A percentile compares a stretch with the other conserved stretches of the same genome.
Conservation (phyloP, 2,113 vertebrate species). For the Leucopsar rothschildi region DNA sequence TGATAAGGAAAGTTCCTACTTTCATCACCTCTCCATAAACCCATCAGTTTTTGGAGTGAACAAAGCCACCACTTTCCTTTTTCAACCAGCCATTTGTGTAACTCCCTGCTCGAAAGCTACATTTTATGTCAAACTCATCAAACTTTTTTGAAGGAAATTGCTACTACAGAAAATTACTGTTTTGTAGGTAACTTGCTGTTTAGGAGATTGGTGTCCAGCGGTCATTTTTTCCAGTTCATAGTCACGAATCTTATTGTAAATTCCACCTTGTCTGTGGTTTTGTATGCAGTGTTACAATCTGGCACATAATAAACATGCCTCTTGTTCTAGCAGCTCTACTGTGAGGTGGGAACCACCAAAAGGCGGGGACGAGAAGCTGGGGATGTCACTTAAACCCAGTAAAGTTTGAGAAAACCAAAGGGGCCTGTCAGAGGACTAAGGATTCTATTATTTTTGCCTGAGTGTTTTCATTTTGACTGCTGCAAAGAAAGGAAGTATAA, state of each 20-base stretch:
- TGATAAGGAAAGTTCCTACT: background rate
- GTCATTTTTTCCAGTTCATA: background rate
- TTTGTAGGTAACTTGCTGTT: background rate
- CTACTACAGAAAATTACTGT: background rate
- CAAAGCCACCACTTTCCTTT: background rate
- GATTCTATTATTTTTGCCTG: background rate
- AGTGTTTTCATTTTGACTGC: background rate
- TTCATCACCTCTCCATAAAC: background rate
- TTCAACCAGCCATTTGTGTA: background rate
- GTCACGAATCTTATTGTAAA: background rate
- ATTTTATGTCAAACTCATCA: background rate
- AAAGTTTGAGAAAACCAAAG: background rate
- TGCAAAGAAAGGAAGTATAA: background rate
- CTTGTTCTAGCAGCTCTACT: background rate
- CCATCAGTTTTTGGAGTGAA: background rate
- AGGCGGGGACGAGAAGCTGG: accelerated
- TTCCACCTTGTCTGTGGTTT: background rate
- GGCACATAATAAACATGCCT: background rate
- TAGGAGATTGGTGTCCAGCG: background rate
- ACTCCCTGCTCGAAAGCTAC: accelerated
- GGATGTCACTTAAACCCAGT: background rate
- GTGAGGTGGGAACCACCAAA: background rate
- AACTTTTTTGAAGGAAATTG: background rate
- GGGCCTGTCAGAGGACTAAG: background rate
- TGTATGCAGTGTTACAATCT: background rate